These are phyloP conservation scores for Lamellibrachia luymesi DNA, from an alignment of 1,140 invertebrate genomes.

Conservation along the genomic window DNA sequence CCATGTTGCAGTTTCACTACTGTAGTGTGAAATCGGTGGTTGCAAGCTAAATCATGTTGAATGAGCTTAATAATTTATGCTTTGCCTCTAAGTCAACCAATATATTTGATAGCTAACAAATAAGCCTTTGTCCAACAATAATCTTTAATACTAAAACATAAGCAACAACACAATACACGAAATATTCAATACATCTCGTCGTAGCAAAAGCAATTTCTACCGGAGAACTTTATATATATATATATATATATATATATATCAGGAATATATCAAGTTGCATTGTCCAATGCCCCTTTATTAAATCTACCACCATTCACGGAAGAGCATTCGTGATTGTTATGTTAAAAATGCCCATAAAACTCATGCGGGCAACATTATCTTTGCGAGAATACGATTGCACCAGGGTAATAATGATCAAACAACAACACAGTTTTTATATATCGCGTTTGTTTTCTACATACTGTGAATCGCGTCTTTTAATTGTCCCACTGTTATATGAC, in stretches of 20 bases:
- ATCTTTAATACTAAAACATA: background rate
- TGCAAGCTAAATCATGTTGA: no score
- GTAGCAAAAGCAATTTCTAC: background rate
- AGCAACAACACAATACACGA: background rate
- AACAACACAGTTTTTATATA: background rate
- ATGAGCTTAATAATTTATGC: no score
- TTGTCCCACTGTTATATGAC: no score
- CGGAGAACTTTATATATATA: background rate
- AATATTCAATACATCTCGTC: background rate
- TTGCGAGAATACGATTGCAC: background rate
- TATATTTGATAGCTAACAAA: no score
- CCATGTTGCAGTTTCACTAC: no score
- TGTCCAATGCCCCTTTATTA: background rate
- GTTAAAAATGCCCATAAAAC: background rate
- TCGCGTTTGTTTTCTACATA: background rate
- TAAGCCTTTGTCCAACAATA: background rate
- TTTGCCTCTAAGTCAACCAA: no score
- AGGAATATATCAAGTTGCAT: background rate
- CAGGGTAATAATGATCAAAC: background rate
- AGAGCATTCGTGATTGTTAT: background rate
- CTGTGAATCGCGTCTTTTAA: background rate
- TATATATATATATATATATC: background rate
- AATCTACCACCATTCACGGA: background rate
- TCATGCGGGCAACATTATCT: background rate
- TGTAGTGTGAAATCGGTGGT: no score